A percentile compares a stretch with the other conserved stretches of the same genome.
Evolutionary conservation across 2,113 vertebrate genomes (phyloP).

Genomic region (Crotalus helleri): DNA sequence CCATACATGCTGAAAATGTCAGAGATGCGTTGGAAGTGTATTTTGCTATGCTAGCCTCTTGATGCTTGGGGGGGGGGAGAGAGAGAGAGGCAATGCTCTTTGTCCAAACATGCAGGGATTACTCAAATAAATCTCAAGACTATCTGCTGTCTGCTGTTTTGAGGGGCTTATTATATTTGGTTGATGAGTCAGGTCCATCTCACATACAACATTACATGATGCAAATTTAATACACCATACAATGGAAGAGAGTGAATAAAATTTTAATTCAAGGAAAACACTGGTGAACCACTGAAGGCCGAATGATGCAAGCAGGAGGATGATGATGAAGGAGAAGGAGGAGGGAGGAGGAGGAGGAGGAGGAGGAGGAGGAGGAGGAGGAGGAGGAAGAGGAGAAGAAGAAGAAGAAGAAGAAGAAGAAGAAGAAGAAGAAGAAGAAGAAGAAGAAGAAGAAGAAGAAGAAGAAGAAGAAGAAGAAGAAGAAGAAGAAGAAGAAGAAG

Average conservation of each 20-base stretch:
- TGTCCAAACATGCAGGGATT: background rate
- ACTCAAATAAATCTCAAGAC: background rate
- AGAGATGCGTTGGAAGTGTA: conserved; percentile 17
- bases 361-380: no score
- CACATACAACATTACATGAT: background rate
- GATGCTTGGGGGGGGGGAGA: background rate
- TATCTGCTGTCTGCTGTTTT: background rate
- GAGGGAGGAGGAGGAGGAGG: no score
- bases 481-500: no score
- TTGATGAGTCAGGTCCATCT: background rate
- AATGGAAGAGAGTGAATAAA: background rate
- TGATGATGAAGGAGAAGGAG: no score
- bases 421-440: no score
- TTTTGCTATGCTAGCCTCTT: conserved; percentile 8
- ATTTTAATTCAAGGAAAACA: background rate
- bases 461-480: no score
- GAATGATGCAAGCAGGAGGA: background rate
- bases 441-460: no score
- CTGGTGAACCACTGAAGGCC: background rate
- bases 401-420: no score
- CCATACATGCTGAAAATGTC: background rate
- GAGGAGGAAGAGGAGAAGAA: no score
- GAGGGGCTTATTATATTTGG: background rate
- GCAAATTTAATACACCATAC: background rate
- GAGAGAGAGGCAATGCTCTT: background rate